These are phyloP conservation scores for Globodera ellingtonae DNA, from an alignment of 1,140 invertebrate genomes.

Conservation along the genomic window DNA sequence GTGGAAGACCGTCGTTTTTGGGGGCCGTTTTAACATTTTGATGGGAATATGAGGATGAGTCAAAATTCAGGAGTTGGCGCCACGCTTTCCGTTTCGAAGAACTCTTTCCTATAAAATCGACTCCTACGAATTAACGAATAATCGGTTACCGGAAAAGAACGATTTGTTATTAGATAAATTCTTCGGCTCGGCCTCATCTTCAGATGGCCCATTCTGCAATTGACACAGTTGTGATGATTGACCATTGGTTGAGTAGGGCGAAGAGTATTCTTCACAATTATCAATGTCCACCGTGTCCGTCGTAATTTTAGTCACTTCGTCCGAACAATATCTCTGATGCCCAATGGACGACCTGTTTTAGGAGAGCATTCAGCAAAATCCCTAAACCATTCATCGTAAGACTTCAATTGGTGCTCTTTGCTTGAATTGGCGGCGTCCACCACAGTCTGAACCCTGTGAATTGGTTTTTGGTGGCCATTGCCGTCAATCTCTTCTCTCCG, in stretches of 20 bases:
- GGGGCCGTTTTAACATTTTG: neutral
- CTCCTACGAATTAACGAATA: neutral
- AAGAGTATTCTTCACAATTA: neutral
- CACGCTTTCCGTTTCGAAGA: neutral
- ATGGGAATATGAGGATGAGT: neutral
- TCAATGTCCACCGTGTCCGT: neutral
- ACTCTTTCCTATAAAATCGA: neutral
- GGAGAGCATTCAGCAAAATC: neutral
- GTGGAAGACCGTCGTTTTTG: neutral
- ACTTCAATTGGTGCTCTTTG: constrained; percentile 9
- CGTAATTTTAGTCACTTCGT: constrained; percentile 39
- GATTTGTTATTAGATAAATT: neutral
- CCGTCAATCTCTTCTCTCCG: neutral
- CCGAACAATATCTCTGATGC: constrained; percentile 59
- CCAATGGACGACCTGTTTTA: constrained; percentile 33
- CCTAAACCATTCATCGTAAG: neutral
- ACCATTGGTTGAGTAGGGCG: neutral
- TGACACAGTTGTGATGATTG: neutral
- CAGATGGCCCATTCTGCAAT: neutral
- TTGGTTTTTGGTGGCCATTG: neutral
- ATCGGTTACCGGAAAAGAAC: neutral
- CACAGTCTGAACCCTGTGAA: neutral
- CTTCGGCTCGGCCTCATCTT: neutral
- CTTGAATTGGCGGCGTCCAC: neutral
- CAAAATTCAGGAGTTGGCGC: constrained; percentile 11